A percentile compares a stretch with the other conserved stretches of the same genome.
Evolutionary conservation across 2,888 invertebrate species (phyloP).

Genomic region (Baccha elongata): DNA sequence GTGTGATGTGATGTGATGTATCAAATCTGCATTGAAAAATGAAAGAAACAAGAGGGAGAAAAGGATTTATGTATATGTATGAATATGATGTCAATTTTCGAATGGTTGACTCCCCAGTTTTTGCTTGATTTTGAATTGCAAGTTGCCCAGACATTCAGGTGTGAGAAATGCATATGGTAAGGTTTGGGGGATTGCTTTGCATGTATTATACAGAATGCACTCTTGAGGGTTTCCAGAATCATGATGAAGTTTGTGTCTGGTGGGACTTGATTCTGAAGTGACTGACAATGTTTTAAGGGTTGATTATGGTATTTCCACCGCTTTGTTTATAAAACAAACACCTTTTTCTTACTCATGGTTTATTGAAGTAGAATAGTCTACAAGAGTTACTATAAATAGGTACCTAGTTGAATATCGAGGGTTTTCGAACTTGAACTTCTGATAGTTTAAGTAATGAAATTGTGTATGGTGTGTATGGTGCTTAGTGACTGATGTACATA

Average conservation of each 20-base stretch:
- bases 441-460: no score
- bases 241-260: slow-evolving; percentile 51
- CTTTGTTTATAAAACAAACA: background rate
- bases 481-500: no score
- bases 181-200: slow-evolving; percentile 5
- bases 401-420: background rate
- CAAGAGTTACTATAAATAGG: background rate
- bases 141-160: slow-evolving; percentile 33
- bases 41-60: background rate
- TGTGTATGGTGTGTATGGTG: no score
- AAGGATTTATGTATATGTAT: background rate
- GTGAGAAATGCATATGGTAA: slow-evolving; percentile 9
- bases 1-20: slow-evolving; percentile 20
- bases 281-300: slow-evolving; percentile 24
- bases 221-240: slow-evolving; percentile 19
- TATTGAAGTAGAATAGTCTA: background rate
- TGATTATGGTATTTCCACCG: background rate
- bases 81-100: background rate
- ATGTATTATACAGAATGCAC: slow-evolving; percentile 5
- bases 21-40: slow-evolving; percentile 26
- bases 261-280: slow-evolving; percentile 55
- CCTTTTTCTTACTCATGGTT: background rate
- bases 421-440: background rate
- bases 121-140: slow-evolving; percentile 7
- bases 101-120: background rate